These are phyloP conservation scores for Rutilus rutilus DNA, from an alignment of 2,113 vertebrate species.

Conservation along the genomic window DNA sequence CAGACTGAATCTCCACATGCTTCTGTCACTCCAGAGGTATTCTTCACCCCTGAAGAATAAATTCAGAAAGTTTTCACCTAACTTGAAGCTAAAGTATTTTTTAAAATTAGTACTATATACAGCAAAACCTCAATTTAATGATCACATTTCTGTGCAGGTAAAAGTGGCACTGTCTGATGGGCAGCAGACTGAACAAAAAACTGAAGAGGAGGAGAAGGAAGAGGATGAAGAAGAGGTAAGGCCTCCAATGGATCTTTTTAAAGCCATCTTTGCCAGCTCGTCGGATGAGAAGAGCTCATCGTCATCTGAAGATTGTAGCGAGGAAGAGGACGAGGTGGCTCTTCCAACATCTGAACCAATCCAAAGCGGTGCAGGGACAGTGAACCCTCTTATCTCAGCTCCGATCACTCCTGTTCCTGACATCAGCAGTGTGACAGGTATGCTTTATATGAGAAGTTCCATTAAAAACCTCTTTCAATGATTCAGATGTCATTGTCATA, in stretches of 20 bases:
- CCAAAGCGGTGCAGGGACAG: conserved; percentile 20
- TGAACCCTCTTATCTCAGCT: not conserved
- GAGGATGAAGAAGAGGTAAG: conserved; percentile 77
- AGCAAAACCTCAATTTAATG: not conserved
- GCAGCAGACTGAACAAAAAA: conserved; percentile 37
- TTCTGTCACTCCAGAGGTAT: conserved; percentile 39
- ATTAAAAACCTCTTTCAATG: not conserved
- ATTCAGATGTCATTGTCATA: not conserved
- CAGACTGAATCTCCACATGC: not conserved
- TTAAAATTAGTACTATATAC: not conserved
- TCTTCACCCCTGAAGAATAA: not conserved
- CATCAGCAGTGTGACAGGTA: conserved; percentile 18
- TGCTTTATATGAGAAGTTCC: too few relatives aligned
- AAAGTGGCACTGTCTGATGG: conserved; percentile 40
- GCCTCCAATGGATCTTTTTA: conserved; percentile 94
- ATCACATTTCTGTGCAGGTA: conserved; percentile 5
- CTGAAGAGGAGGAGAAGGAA: conserved; percentile 41
- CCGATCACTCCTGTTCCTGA: not conserved
- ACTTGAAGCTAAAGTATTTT: not conserved
- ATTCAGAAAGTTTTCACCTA: too few relatives aligned
- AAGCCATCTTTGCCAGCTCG: conserved; percentile 91
- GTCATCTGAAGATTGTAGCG: conserved; percentile 80
- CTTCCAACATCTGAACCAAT: conserved; percentile 50
- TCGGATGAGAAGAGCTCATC: conserved; percentile 91
- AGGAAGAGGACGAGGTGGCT: conserved; percentile 66